These are phyloP conservation scores for Listronotus bonariensis DNA, from an alignment of 1,140 invertebrate species.

Conservation along the genomic window DNA sequence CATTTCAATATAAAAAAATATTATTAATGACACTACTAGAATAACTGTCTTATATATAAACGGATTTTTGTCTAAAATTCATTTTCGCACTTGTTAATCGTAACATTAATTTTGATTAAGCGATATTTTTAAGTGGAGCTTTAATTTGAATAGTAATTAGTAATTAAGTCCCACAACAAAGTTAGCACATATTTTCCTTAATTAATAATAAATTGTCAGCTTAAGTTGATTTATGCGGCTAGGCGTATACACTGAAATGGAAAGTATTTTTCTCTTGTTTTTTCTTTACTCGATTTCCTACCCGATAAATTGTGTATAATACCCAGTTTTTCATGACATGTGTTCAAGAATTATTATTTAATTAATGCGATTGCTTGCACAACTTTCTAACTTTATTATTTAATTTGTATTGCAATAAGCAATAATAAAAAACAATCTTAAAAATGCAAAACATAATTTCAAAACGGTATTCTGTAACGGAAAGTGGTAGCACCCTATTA, in stretches of 20 bases:
- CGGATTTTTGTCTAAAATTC: not conserved
- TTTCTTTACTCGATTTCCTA: constrained; percentile 7
- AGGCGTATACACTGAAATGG: constrained; percentile 10
- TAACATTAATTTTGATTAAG: constrained; percentile 6
- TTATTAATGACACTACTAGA: constrained; percentile 5
- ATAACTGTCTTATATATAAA: not conserved
- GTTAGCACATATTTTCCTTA: constrained; percentile 7
- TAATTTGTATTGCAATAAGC: too few relatives aligned
- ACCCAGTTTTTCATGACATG: not conserved
- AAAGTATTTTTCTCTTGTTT: constrained; percentile 1
- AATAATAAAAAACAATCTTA: too few relatives aligned
- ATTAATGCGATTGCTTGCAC: not conserved
- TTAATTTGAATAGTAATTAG: constrained; percentile 10
- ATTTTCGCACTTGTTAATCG: constrained; percentile 1
- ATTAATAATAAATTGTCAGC: constrained; percentile 20
- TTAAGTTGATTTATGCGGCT: constrained; percentile 14
- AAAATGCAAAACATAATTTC: too few relatives aligned
- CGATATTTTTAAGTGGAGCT: not conserved
- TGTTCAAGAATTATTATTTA: not conserved
- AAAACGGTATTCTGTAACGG: too few relatives aligned
- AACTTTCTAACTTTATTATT: not conserved
- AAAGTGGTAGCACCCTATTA: too few relatives aligned
- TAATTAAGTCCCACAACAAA: constrained; percentile 4
- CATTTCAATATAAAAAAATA: too few relatives aligned
- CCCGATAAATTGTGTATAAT: constrained; percentile 7